These are phyloP conservation scores for Stenolophus ochropezus DNA, from an alignment of 2,888 invertebrate species.

Conservation along the genomic window DNA sequence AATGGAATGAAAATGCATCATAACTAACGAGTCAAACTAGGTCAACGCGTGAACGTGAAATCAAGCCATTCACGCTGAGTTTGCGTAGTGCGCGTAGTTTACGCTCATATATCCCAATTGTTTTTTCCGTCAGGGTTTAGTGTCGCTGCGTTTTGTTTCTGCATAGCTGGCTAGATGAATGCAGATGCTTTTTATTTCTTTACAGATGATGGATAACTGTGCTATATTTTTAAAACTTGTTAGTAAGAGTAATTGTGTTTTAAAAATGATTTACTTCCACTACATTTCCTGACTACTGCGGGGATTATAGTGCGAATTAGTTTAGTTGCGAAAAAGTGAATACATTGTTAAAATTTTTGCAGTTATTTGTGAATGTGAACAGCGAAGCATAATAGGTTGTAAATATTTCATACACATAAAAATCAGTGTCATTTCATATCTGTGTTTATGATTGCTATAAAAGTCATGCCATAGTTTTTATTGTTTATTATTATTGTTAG, in stretches of 20 bases:
- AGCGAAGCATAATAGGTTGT: not conserved
- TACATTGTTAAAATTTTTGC: not conserved
- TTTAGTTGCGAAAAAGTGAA: not conserved
- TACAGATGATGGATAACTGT: conserved; percentile 11
- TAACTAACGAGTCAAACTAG: conserved; percentile 38
- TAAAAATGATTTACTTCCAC: not conserved
- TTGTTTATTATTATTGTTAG: not conserved
- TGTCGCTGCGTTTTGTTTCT: conserved; percentile 16
- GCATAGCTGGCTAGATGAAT: conserved; percentile 34
- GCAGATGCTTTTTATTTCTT: conserved; percentile 3
- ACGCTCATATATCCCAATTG: conserved; percentile 1
- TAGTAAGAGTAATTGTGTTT: conserved; percentile 22
- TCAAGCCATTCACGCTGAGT: conserved; percentile 16
- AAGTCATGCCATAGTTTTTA: not conserved
- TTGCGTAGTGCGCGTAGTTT: not conserved
- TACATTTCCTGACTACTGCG: not conserved
- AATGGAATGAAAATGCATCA: conserved; percentile 26
- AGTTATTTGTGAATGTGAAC: not conserved
- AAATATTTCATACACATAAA: not conserved
- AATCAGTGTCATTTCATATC: not conserved
- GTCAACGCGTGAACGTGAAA: conserved; percentile 13
- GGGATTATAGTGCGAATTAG: not conserved
- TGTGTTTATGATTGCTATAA: not conserved
- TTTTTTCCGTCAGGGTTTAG: not conserved
- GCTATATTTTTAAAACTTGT: conserved; percentile 34